phyloP scores from a whole-genome alignment of 2,797 vertebrate genomes.

The Carduelis carduelis region DNA sequence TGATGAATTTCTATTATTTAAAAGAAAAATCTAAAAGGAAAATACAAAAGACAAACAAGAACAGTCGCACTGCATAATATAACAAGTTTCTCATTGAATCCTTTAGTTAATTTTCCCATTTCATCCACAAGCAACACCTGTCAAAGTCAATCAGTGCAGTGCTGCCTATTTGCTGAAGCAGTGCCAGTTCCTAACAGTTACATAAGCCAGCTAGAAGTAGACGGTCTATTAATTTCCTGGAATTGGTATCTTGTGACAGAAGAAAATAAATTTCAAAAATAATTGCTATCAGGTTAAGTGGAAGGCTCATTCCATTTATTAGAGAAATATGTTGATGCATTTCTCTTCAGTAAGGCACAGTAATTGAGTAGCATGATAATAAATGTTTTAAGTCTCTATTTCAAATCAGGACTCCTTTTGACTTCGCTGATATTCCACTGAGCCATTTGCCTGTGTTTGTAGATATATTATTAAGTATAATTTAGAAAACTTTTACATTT shows the following conservation, averaged over 20 bases:
- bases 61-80: background rate
- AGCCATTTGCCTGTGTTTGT: background rate
- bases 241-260: constrained; percentile 24
- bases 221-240: constrained; percentile 39
- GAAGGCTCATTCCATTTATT: constrained; percentile 34
- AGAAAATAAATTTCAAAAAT: constrained; percentile 38
- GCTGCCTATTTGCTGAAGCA: background rate
- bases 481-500: background rate
- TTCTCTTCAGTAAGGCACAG: background rate
- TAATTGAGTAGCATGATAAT: constrained; percentile 8
- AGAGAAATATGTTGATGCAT: constrained; percentile 37
- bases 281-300: constrained; percentile 39
- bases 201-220: background rate
- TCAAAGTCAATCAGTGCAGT: constrained; percentile 38
- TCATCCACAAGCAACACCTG: constrained; percentile 5
- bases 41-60: background rate
- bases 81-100: background rate
- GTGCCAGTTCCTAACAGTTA: background rate
- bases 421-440: background rate
- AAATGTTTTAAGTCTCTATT: background rate
- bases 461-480: background rate
- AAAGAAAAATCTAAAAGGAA: background rate
- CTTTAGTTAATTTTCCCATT: constrained; percentile 36
- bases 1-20: background rate
- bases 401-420: background rate